Conservation (phyloP, 92 coral and sea anemone genomes). For the Parazoanthus darwini region DNA sequence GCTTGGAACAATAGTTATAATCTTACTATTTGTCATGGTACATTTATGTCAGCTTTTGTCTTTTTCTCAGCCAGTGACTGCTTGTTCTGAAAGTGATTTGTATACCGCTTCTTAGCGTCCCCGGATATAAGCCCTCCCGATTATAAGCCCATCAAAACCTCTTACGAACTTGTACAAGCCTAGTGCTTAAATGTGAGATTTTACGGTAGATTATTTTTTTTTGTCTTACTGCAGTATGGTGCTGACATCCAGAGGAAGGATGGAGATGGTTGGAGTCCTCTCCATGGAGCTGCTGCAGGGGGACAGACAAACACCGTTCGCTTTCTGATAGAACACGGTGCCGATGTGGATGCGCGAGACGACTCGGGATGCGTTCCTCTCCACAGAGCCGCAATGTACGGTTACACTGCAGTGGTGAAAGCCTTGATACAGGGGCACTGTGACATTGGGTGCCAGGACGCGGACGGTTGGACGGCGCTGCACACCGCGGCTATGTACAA, state of each 20-base stretch:
- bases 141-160: too few species aligned
- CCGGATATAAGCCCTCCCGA: too few species aligned
- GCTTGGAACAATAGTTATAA: too few species aligned
- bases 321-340: constrained; percentile 13
- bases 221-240: not conserved
- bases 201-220: not conserved
- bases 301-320: constrained; percentile 31
- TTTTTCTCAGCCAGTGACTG: too few species aligned
- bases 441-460: constrained; percentile 20
- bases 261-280: constrained; percentile 37
- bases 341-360: constrained; percentile 16
- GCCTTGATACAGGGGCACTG: constrained; percentile 25
- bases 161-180: too few species aligned
- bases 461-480: constrained; percentile 27
- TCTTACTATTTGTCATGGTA: too few species aligned
- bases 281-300: constrained; percentile 26
- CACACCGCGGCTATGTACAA: constrained; percentile 39
- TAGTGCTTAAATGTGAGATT: too few species aligned
- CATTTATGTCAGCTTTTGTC: too few species aligned
- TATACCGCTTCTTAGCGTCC: too few species aligned
- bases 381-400: constrained; percentile 32
- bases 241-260: constrained; percentile 16
- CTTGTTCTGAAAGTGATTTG: too few species aligned
- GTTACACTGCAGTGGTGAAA: constrained; percentile 26
- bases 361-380: constrained; percentile 27